Conservation (phyloP, 2,888 invertebrate species). For the Phragmatobia fuliginosa region DNA sequence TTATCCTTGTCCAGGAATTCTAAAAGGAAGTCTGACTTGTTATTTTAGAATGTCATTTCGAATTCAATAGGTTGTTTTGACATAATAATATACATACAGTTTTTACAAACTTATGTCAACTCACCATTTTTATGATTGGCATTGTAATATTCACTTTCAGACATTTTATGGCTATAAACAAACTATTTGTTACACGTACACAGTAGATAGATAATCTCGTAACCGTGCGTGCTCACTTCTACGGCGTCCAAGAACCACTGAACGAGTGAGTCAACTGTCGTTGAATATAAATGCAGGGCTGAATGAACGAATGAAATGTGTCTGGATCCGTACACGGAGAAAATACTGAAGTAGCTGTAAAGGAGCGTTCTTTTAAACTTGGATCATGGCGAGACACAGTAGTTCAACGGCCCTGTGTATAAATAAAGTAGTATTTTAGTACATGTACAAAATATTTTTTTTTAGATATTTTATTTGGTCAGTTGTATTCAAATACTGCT, state of each 20-base stretch:
- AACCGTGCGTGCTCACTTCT: conserved; percentile 7
- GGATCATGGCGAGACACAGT: background rate
- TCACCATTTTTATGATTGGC: conserved; percentile 26
- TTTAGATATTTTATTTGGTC: background rate
- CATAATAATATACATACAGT: background rate
- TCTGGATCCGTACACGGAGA: background rate
- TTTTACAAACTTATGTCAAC: conserved; percentile 16
- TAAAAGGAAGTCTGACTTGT: background rate
- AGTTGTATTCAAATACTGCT: background rate
- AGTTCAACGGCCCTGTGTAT: conserved; percentile 3
- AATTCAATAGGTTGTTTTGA: conserved; percentile 3
- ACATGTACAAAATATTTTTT: background rate
- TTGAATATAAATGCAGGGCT: conserved; percentile 24
- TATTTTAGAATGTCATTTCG: background rate
- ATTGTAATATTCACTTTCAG: conserved; percentile 37
- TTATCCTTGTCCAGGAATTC: background rate
- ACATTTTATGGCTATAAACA: conserved; percentile 29
- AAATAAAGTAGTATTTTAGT: background rate
- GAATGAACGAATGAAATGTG: conserved; percentile 3
- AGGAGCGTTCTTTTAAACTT: background rate
- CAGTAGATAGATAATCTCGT: conserved; percentile 18
- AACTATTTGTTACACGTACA: conserved; percentile 20
- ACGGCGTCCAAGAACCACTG: conserved; percentile 35
- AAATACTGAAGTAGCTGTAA: background rate
- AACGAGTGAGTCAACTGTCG: conserved; percentile 22